Conservation (phyloP, 2,888 invertebrate genomes). For the Drosophila nr. medialis region DNA sequence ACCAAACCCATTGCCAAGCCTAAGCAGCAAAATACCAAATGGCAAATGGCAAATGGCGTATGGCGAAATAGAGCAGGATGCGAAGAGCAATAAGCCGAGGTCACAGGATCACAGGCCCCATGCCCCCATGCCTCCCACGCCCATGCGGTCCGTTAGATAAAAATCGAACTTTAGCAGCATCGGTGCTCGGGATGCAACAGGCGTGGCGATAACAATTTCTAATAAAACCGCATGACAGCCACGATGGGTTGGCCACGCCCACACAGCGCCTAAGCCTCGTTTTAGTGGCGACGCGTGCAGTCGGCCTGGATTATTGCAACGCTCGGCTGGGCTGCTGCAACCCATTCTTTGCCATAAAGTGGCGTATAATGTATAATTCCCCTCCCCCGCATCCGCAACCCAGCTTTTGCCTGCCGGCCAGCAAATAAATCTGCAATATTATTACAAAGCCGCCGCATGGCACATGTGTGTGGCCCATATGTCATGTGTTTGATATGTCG, state of each 20-base stretch:
- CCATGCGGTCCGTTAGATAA: conserved; percentile 57
- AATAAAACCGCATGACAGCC: conserved; percentile 78
- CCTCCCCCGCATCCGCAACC: background rate
- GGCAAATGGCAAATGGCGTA: conserved; percentile 11
- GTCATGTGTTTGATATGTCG: conserved; percentile 41
- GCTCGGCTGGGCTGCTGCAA: conserved; percentile 23
- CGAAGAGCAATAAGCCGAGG: conserved; percentile 62
- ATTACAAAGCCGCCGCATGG: conserved; percentile 42
- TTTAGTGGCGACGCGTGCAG: conserved; percentile 52
- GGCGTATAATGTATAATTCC: conserved; percentile 53
- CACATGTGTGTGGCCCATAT: conserved; percentile 22
- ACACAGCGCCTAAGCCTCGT: conserved; percentile 26
- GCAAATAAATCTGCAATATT: conserved; percentile 57
- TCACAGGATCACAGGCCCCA: conserved; percentile 15
- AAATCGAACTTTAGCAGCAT: conserved; percentile 75
- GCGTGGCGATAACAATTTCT: conserved; percentile 78
- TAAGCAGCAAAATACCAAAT: conserved; percentile 42
- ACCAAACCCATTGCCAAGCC: conserved; percentile 8
- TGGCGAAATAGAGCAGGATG: conserved; percentile 42
- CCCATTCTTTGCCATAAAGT: conserved; percentile 61
- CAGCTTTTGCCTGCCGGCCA: conserved; percentile 26
- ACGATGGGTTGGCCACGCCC: conserved; percentile 10
- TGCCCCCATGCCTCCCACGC: background rate
- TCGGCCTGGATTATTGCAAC: conserved; percentile 64
- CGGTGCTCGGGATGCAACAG: conserved; percentile 61